phyloP scores from a whole-genome alignment of 2,113 vertebrate genomes.

The western clawed frog (Xenopus tropicalis) region UCB_Xtro_10.0 CM004449.2:87157501-87158000 shows the following conservation, averaged over 20 bases:
- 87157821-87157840: neutral
- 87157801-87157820: constrained; percentile 6
- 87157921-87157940: neutral
- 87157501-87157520: too few relatives aligned
- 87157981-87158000: too few relatives aligned
- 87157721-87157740: neutral
- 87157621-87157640: neutral
- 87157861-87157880: neutral
- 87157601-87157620: too few relatives aligned
- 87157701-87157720: neutral
- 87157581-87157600: too few relatives aligned
- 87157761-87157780: neutral
- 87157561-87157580: too few relatives aligned
- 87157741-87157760: constrained; percentile 7
- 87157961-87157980: too few relatives aligned
- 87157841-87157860: neutral
- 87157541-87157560: too few relatives aligned
- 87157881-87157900: constrained; percentile 18
- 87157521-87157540: too few relatives aligned
- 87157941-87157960: constrained; percentile 11
- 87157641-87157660: neutral
- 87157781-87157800: constrained; percentile 5
- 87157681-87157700: constrained; percentile 6
- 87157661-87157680: constrained; percentile 1
- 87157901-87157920: constrained; percentile 1